Base-by-base conservation (phyloP, 1,140 invertebrate species). In the Cotesia vestalis region DNA sequence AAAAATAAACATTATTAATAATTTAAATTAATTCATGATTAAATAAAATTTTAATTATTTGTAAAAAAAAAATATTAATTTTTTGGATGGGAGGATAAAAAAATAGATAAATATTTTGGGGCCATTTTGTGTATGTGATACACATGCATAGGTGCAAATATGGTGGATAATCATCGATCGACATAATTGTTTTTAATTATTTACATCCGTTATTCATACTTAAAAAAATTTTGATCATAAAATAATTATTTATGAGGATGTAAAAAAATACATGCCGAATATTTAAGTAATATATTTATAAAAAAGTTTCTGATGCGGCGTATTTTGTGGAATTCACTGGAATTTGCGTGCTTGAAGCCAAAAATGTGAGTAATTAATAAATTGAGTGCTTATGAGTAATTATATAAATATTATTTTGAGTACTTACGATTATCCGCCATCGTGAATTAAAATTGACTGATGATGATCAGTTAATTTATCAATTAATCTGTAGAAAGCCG, bases 381-480 rank as follows among this genome's bases (percentile, higher is more conserved):
- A 70, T 51, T 40, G 4, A 8, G 4, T 36, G 14, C 6, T 5
- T 2, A 38, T 36, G 40, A 52, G 27, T 12, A 34, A 63, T 34
- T 57, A 46, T 34, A 52, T 57, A 34, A 34, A 35, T 66, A 71
- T 73, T 38, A 35, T 64, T 60, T 35, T 57, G 4, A 53, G 34
- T 77, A 84, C 84, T 84, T 78, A 85, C 84, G 84, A 74, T 78
- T 84, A 35, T 85, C 84, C 76, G 83, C 81, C 84, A 85, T 85
- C 14, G 55, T 83, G 77, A 35, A 38, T n/a, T 35, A 8, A 11
- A 8, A 66, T 20, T 34, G 66, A 66, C 3, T 55, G 36, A 20
- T n/a, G 40, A 3, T 46, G 40, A 46, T 46, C 11, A 27, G 2
- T 46, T 6, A 9, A 46, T 8, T 46, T 46, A 46, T 46, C 11